Evolutionary conservation across 2,797 vertebrate species (phyloP), one percentile per base, ranked within the genome.

Genomic region (Helarctos malayanus): DNA sequence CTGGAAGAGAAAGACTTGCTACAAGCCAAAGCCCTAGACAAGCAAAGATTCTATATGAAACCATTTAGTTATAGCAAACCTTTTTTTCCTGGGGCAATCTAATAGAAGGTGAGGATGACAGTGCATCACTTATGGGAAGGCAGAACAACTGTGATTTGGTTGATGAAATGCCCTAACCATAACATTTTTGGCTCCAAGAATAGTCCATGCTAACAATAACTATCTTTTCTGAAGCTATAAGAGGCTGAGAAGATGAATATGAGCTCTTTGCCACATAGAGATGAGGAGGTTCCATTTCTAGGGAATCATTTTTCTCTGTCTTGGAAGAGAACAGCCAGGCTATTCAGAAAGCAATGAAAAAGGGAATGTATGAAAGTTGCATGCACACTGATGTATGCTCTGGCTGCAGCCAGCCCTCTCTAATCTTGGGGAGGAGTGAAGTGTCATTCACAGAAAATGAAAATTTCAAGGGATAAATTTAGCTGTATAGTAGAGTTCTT

Each of bases 211-310:
- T 97, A 98, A 98, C 98, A 98, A 98, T 98, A 98, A 98, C 98
- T 96, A 98, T 98, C 97, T 63, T 97, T 98, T 98, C 71, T 98
- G 97, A 98, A 98, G 61, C 98, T 97, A 93, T 98, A 97, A 98
- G 88, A 96, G 96, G 98, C 97, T 97, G 96, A 98, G 98, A 97
- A 98, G 99, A 99, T 99, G 98, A 98, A 97, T 98, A 98, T 92
- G 47, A 98, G 97, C 96, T 98, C 97, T 94, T 98, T 96, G 92
- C 97, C 63, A 96, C 98, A 98, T 98, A 98, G 98, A 98, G 98
- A 99, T 98, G 98, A 99, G 98, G 96, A 98, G 98, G 96, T 98
- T 98, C 98, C 98, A 99, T 98, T 99, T 98, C 98, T 98, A 98
- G 97, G 97, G 97, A 98, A 97, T 98, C 98, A 98, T 99, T 99